These are phyloP conservation scores for Chorisops tibialis DNA, from an alignment of 2,888 invertebrate species.

Conservation along the genomic window DNA sequence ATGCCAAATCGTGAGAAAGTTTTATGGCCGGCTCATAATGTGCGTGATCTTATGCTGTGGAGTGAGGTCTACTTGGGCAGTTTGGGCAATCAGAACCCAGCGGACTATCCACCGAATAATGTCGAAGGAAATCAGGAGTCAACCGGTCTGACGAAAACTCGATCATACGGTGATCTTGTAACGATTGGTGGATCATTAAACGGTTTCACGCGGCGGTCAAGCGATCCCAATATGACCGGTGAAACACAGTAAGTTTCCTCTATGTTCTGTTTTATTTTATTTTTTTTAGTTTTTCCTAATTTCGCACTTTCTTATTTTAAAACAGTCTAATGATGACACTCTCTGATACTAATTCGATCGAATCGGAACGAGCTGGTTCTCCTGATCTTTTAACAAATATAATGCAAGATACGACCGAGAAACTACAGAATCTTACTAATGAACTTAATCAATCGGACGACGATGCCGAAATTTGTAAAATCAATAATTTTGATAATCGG, in stretches of 20 bases:
- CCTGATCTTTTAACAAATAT: slow-evolving; percentile 42
- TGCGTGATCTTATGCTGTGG: slow-evolving; percentile 82
- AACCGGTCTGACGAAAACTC: slow-evolving; percentile 68
- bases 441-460: slow-evolving; percentile 44
- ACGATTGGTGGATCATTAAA: slow-evolving; percentile 58
- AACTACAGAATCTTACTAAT: slow-evolving; percentile 44
- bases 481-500: slow-evolving; percentile 22
- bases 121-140: slow-evolving; percentile 42
- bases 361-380: slow-evolving; percentile 42
- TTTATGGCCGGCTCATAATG: slow-evolving; percentile 81
- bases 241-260: slow-evolving; percentile 64
- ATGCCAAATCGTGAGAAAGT: slow-evolving; percentile 58
- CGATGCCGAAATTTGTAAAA: slow-evolving; percentile 28
- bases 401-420: slow-evolving; percentile 42
- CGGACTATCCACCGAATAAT: slow-evolving; percentile 46
- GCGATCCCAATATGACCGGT: slow-evolving; percentile 78
- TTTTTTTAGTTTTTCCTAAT: slow-evolving; percentile 16
- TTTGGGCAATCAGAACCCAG: slow-evolving; percentile 52
- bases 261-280: too few relatives aligned
- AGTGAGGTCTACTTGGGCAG: slow-evolving; percentile 75
- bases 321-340: slow-evolving; percentile 43
- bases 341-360: slow-evolving; percentile 47
- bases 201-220: slow-evolving; percentile 67
- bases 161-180: slow-evolving; percentile 81
- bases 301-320: too few relatives aligned